Evolutionary conservation across 2,888 invertebrate genomes (phyloP), one percentile per base, ranked within the genome.

Genomic region (Agrochola litura): DNA sequence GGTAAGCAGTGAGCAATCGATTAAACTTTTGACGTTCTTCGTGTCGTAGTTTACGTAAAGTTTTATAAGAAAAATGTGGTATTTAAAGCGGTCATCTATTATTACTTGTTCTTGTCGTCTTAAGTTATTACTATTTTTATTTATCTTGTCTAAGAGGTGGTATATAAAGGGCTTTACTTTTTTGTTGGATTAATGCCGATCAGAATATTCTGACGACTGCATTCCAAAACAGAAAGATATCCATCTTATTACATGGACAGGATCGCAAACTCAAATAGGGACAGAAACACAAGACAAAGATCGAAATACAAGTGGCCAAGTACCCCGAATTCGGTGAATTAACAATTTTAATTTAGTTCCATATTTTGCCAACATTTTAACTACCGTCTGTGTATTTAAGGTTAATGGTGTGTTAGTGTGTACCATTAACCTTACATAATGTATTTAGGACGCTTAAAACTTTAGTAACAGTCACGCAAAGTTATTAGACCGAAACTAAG

Each of bases 391-490:
- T 46, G 46, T 46, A 46, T 46, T 46, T 46, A 46, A 14, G 46
- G 46, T 46, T 46, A 46, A 46, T 46, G 46, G 46, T 46, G 12
- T 46, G 46, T 49, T 30, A 30, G 30, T 30, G 30, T 30, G 30
- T 30, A 58, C 25, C 49, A 77, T 66, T 77, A n/a, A 58, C 41
- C 14, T 58, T n/a, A 43, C 60, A 41, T 30, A 65, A 66, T 77
- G 14, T 77, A 52, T 54, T 46, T 12, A 60, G 25, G 67, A 43
- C 19, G 10, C 43, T 43, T 58, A 16, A 65, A 58, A 52, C 49
- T 66, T 52, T 52, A 37, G 43, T 30, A 22, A n/a, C 30, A n/a
- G 19, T 25, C 22, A 10, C 22, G 12, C n/a, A 71, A 43, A 30
- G 60, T 30, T 43, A 58, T 16, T 41, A 30, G 19, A 64, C 10